Evolutionary conservation across 92 coral and sea anemone species (phyloP).

Genomic region (Porites rus): DNA sequence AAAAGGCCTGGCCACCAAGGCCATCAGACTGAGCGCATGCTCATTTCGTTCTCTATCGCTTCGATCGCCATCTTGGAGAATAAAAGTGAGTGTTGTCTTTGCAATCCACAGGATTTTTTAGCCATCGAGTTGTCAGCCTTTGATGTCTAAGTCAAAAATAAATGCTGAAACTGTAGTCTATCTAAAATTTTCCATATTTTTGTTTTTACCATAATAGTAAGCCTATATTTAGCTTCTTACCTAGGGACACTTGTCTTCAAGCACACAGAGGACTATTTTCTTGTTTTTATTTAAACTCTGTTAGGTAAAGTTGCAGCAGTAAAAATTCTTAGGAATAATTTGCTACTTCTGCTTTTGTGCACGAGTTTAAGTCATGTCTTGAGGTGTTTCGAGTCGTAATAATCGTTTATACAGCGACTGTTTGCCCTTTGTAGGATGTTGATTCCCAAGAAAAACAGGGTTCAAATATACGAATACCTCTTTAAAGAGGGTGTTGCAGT

Average conservation of each 20-base stretch:
- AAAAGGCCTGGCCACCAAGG: slow-evolving; percentile 27
- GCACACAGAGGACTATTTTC: not conserved
- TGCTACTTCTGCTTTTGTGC: too few species aligned
- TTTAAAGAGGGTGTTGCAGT: slow-evolving; percentile 97
- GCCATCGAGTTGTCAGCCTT: slow-evolving; percentile 35
- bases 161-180: not conserved
- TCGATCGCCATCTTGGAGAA: slow-evolving; percentile 84
- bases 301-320: too few species aligned
- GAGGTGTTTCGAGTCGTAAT: too few species aligned
- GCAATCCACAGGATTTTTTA: slow-evolving; percentile 57
- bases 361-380: too few species aligned
- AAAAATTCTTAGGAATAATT: too few species aligned
- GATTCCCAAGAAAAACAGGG: slow-evolving; percentile 98
- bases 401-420: not conserved
- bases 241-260: not conserved
- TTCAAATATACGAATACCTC: slow-evolving; percentile 92
- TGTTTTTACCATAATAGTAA: not conserved
- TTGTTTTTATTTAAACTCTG: not conserved
- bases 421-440: slow-evolving; percentile 74
- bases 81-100: slow-evolving; percentile 61
- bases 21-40: slow-evolving; percentile 58
- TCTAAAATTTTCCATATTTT: not conserved
- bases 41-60: slow-evolving; percentile 67
- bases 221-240: not conserved
- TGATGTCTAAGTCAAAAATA: not conserved